Base-by-base conservation (phyloP, 1,140 invertebrate genomes). In the Drosophila lowei region DNA sequence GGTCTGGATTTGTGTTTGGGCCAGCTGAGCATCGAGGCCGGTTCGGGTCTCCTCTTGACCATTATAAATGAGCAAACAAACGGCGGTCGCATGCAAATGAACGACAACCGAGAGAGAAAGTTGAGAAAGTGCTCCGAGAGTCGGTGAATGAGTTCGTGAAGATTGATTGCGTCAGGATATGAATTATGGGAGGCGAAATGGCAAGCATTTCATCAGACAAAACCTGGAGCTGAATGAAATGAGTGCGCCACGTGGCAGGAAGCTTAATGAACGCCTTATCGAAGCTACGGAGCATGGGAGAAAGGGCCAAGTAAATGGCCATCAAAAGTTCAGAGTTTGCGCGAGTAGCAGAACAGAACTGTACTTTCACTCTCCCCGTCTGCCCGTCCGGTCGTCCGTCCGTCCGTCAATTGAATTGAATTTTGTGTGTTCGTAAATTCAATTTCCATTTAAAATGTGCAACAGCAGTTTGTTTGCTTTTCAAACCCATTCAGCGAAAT, bases 81-180 rank as follows among this genome's bases (percentile, higher is more conserved):
- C 71, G 70, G 42, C 60, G 60, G 46, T 52, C 52, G 71, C 70
- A 74, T 74, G 71, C 71, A 74, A 74, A 74, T 74, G 70, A 73
- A 74, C 57, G 28, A 25, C 41, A 25, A 42, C 23, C 48, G 48
- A 42, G 73, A 65, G 64, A 57, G 48, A 74, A 21, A 59, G 41
- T 15, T 23, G 64, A 57, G 48, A 74, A 21, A 59, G 41, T 15
- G 54, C 41, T 42, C n/a, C 43, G 21, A 56, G 43, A 56, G 54
- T 56, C 54, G 43, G 54, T 56, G 42, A 44, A 43, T 28, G 48
- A 73, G 30, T 63, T 28, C 8, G 61, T 48, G 53, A 52, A 66
- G 71, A 74, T 74, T 74, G 71, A 74, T 74, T 74, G 70, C 53
- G 71, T 54, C 34, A 28, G 42, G 25, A 65, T 74, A 74, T 74